Evolutionary conservation across 2,797 vertebrate species (phyloP).

Genomic region (Sandelia bainsii): DNA sequence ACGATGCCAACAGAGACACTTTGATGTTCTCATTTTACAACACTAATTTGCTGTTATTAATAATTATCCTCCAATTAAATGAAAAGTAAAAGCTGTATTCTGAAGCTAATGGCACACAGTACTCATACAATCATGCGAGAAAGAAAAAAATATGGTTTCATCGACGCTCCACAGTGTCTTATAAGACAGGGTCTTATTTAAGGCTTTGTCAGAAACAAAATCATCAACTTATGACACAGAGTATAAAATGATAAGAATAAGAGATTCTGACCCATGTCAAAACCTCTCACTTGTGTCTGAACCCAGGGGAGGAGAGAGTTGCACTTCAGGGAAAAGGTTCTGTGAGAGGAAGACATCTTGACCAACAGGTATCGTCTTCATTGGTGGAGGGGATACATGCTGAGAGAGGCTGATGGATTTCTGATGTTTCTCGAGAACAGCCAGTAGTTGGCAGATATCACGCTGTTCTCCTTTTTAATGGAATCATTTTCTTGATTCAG

Average conservation of each 20-base stretch:
- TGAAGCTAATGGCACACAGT: not conserved
- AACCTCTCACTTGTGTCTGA: not conserved
- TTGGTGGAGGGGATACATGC: not conserved
- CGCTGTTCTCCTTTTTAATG: slow-evolving; percentile 25
- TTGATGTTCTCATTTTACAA: not conserved
- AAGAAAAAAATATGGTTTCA: slow-evolving; percentile 4
- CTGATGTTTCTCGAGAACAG: slow-evolving; percentile 38
- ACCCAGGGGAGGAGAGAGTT: not conserved
- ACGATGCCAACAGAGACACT: not conserved
- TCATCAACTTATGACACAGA: not conserved
- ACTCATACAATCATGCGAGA: not conserved
- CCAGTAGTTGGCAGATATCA: slow-evolving; percentile 29
- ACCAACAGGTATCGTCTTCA: slow-evolving; percentile 4
- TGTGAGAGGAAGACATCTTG: slow-evolving; percentile 8
- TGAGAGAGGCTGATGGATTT: slow-evolving; percentile 43
- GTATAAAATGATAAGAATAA: not conserved
- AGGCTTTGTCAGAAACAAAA: not conserved
- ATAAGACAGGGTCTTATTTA: not conserved
- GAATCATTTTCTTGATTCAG: slow-evolving; percentile 28
- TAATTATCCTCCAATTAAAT: not conserved
- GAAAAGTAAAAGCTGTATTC: not conserved
- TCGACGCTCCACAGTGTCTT: not conserved
- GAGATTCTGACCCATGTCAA: not conserved
- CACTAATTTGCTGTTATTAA: not conserved
- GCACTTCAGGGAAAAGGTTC: not conserved